A percentile compares a stretch with the other conserved stretches of the same genome.
These are phyloP conservation scores for Caloenas nicobarica DNA, from an alignment of 2,113 vertebrate species.

Conservation along the genomic window DNA sequence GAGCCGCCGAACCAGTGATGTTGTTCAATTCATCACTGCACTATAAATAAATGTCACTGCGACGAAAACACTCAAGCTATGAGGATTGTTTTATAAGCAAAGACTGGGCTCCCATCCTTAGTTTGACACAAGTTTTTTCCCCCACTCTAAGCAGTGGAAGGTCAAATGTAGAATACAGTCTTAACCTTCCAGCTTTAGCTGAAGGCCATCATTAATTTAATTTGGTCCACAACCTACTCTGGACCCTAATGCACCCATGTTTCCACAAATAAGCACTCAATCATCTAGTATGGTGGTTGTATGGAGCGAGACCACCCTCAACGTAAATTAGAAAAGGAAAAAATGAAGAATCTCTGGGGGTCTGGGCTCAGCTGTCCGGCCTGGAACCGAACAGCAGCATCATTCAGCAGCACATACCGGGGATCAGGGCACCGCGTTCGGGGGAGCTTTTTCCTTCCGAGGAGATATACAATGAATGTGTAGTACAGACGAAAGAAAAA, in stretches of 20 bases:
- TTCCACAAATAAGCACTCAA: neutral
- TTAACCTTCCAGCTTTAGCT: neutral
- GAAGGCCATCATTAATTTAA: neutral
- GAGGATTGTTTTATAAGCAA: neutral
- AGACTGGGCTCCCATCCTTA: neutral
- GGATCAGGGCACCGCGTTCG: neutral
- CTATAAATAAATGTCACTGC: neutral
- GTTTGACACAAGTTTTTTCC: neutral
- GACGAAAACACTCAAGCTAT: neutral
- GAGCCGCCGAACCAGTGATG: neutral
- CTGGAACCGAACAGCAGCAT: constrained; percentile 13
- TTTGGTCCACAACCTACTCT: neutral
- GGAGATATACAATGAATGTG: neutral
- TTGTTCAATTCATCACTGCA: neutral
- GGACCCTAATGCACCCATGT: fast-evolving
- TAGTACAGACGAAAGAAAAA: constrained; percentile 47
- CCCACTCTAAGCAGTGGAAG: neutral
- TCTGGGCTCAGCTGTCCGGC: neutral
- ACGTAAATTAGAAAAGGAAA: neutral
- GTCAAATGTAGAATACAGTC: neutral
- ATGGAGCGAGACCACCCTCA: constrained; percentile 12
- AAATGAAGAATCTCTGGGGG: neutral
- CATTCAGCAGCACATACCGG: neutral
- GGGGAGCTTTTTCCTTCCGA: neutral
- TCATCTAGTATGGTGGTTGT: neutral